A percentile compares a stretch with the other conserved stretches of the same genome.
These are phyloP conservation scores for Desmophyllum pertusum DNA, from an alignment of 92 coral and sea anemone genomes.

Conservation along the genomic window DNA sequence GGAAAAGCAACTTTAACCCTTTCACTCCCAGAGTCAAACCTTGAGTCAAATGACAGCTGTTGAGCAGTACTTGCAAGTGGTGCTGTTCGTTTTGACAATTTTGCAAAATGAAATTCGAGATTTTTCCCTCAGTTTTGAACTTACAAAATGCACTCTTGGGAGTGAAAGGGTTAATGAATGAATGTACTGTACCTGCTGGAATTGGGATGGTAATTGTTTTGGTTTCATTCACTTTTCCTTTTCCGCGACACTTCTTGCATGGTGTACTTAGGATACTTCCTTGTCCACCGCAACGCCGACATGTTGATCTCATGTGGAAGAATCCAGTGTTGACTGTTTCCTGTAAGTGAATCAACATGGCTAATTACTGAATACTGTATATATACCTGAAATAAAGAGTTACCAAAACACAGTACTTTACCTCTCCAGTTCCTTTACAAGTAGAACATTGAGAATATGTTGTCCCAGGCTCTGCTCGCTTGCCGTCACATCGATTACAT, in stretches of 20 bases:
- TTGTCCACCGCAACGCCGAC: slow-evolving; percentile 98
- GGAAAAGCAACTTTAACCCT: too few species aligned
- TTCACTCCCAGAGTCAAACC: too few species aligned
- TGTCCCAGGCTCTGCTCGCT: slow-evolving; percentile 96
- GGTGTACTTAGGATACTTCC: slow-evolving; percentile 84
- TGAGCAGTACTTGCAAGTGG: too few species aligned
- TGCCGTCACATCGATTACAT: slow-evolving; percentile 92
- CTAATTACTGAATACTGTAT: background rate
- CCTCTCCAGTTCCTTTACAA: slow-evolving; percentile 98
- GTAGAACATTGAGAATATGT: slow-evolving; percentile 83
- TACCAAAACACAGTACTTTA: slow-evolving; percentile 3
- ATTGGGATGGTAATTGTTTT: slow-evolving; percentile 90
- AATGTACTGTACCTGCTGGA: slow-evolving; percentile 81
- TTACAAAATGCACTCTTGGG: too few species aligned
- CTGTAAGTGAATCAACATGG: slow-evolving; percentile 32
- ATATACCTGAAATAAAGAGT: background rate
- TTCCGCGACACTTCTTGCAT: slow-evolving; percentile 89
- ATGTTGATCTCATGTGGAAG: slow-evolving; percentile 94
- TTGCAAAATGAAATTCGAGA: too few species aligned
- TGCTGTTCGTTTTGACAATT: too few species aligned
- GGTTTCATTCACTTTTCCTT: slow-evolving; percentile 83
- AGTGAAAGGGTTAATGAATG: too few species aligned
- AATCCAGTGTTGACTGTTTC: slow-evolving; percentile 97
- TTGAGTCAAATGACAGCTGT: too few species aligned
- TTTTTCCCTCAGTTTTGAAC: too few species aligned